Evolutionary conservation across 2,113 vertebrate genomes (phyloP).

Genomic region (Corythaeola cristata): DNA sequence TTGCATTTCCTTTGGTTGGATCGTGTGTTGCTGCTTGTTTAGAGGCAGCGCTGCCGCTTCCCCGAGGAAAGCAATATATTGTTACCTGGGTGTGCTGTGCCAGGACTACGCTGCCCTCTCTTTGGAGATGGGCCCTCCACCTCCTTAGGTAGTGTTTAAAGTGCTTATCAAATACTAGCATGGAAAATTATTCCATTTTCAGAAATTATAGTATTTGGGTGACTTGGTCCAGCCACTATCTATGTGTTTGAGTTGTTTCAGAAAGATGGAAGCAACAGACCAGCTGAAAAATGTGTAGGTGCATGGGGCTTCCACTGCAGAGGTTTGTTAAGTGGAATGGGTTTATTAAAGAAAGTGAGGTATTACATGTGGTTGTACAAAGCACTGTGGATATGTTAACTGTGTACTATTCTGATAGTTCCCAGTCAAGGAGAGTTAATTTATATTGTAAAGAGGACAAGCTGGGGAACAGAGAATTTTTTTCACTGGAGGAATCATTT

Average conservation of each 20-base stretch:
- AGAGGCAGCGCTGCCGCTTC: background rate
- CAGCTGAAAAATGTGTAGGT: background rate
- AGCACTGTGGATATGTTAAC: background rate
- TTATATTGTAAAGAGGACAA: background rate
- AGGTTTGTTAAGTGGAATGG: background rate
- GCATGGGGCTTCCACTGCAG: background rate
- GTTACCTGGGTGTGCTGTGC: background rate
- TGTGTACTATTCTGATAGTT: background rate
- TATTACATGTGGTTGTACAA: background rate
- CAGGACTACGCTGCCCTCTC: background rate
- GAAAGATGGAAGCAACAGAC: background rate
- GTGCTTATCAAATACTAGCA: background rate
- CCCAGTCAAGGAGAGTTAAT: background rate
- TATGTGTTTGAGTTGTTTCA: background rate
- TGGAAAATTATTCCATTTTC: background rate
- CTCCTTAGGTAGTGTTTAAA: background rate
- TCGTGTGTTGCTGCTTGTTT: background rate
- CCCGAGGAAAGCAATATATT: background rate
- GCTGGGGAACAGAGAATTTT: background rate
- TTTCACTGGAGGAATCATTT: background rate
- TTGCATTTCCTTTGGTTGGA: background rate
- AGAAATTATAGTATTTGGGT: background rate
- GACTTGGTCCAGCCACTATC: background rate
- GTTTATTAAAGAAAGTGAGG: background rate
- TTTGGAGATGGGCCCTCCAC: background rate